Evolutionary conservation across 2,888 invertebrate species (phyloP), one percentile per base, ranked within the genome.

Genomic region (Tuta absoluta): DNA sequence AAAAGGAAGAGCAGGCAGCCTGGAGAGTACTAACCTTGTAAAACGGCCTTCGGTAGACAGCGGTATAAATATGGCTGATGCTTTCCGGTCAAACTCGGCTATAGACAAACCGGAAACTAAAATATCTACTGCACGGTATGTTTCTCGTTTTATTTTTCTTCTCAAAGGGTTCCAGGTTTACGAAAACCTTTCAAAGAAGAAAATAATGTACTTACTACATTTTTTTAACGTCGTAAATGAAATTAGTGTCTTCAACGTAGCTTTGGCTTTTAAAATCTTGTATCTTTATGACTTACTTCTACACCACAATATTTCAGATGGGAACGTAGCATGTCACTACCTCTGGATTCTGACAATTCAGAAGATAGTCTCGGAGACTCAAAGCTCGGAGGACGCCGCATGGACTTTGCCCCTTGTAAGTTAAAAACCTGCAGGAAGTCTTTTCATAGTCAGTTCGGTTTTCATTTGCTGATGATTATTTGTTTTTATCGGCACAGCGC

Each of bases 321-420:
- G 89, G 95, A 95, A 83, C 87, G 95, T 73, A 95, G 95, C 79
- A 94, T 94, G 93, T 95, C 95, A 8, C 83, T 95, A 65, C 95
- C 95, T 41, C 82, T 95, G 73, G 90, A 92, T 71, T 81, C 89
- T 68, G 87, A 92, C 70, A 90, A 82, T 1, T 88, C 88, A 4
- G 89, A 89, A 74, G 92, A 89, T 71, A 91, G 88, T 74, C 82
- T 87, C 33, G 83, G 89, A 3, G 91, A 92, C 66, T 76, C 82
- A 56, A 91, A 91, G 75, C 80, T 91, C 68, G 93, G 93, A 69
- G 93, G 93, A 69, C 92, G 96, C 72, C 95, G 95, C 85, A 96
- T 96, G 95, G 96, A 97, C 81, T 94, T 96, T 83, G 95, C 96
- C 68, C 92, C 96, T 81, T 97, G 97, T 97, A 95, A 96, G 96